A percentile compares a stretch with the other conserved stretches of the same genome.
These are phyloP conservation scores for Hucho hucho DNA, from an alignment of 2,113 vertebrate species.

Conservation along the genomic window DNA sequence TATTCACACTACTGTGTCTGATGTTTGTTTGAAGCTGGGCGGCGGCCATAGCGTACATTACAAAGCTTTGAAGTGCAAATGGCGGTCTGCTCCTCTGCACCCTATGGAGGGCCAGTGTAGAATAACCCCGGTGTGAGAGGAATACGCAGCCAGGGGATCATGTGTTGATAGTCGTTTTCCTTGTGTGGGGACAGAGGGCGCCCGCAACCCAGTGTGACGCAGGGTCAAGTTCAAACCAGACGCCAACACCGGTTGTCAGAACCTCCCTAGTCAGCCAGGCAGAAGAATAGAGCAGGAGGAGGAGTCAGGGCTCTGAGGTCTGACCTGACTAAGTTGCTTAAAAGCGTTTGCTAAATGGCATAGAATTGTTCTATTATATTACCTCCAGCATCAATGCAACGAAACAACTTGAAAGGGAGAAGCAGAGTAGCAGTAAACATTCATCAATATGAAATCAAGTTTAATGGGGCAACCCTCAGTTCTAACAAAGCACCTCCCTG, in stretches of 20 bases:
- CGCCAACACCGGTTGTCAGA: conserved; percentile 14
- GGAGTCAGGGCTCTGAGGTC: conserved; percentile 6
- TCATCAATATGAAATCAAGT: conserved; percentile 66
- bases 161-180: conserved; percentile 15
- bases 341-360: no score
- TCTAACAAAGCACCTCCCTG: no score
- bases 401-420: conserved; percentile 24
- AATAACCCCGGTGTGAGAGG: conserved; percentile 19
- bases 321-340: conserved; percentile 42
- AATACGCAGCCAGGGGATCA: conserved; percentile 20
- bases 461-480: conserved; percentile 16
- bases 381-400: conserved; percentile 2
- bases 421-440: conserved; percentile 46
- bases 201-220: neutral
- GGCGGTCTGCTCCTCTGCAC: conserved; percentile 28
- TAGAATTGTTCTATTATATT: no score
- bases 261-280: neutral
- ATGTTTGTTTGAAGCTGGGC: conserved; percentile 60
- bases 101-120: conserved; percentile 19
- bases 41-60: conserved; percentile 26
- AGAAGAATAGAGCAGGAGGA: conserved; percentile 23
- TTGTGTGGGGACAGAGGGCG: neutral
- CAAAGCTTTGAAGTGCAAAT: conserved; percentile 56
- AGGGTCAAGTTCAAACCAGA: conserved; percentile 20
- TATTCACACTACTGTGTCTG: conserved; percentile 48